Percentiles rank a stretch among this genome's conserved stretches.
Evolutionary conservation across 2,888 invertebrate genomes (phyloP).

Genomic region (Drosophila anomalata): DNA sequence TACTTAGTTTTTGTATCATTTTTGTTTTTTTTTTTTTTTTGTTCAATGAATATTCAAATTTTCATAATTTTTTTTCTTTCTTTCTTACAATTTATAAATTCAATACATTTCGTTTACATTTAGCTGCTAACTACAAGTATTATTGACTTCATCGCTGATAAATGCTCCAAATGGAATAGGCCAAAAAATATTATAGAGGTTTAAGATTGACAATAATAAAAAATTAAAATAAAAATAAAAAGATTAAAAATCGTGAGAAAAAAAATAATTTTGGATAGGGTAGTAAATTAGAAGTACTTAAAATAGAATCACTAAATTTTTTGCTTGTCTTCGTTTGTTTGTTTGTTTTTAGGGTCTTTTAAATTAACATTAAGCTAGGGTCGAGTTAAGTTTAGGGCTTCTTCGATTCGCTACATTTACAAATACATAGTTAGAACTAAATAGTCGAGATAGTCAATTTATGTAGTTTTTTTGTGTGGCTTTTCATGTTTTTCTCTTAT

Average conservation of each 20-base stretch:
- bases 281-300: conserved; percentile 66
- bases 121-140: conserved; percentile 62
- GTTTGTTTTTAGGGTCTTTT: conserved; percentile 37
- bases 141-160: conserved; percentile 59
- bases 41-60: conserved; percentile 53
- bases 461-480: conserved; percentile 35
- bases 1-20: conserved; percentile 15
- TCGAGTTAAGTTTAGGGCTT: conserved; percentile 59
- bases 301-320: conserved; percentile 79
- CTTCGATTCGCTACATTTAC: conserved; percentile 41
- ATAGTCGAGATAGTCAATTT: conserved; percentile 74
- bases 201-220: conserved; percentile 45
- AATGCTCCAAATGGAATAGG: conserved; percentile 55
- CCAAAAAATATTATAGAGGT: conserved; percentile 29
- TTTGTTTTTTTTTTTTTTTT: conserved; percentile 47
- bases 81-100: conserved; percentile 79
- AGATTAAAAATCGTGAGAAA: conserved; percentile 31
- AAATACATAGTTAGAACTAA: conserved; percentile 57
- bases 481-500: conserved; percentile 32
- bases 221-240: conserved; percentile 51
- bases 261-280: conserved; percentile 34
- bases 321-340: conserved; percentile 72
- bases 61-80: conserved; percentile 25
- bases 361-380: conserved; percentile 65
- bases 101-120: conserved; percentile 67